Base-by-base conservation (phyloP, 1,140 invertebrate species). In the Physella acuta region DNA sequence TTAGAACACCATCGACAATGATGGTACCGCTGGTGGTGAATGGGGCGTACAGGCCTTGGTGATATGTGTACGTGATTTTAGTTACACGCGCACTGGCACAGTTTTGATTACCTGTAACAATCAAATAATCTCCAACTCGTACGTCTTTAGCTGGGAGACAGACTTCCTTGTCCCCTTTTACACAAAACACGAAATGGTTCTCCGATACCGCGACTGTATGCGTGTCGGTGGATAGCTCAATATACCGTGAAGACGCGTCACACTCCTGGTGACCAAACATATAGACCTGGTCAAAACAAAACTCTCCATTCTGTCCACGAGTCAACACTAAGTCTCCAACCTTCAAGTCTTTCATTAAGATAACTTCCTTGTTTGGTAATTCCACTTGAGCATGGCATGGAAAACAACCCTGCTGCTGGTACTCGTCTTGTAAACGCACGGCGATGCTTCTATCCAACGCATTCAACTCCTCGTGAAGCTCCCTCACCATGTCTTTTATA, bases 181-280 rank as follows among this genome's bases (percentile, higher is more conserved):
- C 14, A 58, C 64, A 67, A 31, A 26, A 67, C 28, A 67, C 64
- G 30, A 26, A 56, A 31, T 67, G 64, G 24, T 34, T 36, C 34
- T n/a, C 53, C 2, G 51, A 36, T 11, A 67, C 64, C 55, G 11
- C 55, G 1, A 67, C 51, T 28, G 31, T 51, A 1, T 56, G n/a
- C 14, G 30, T 55, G 26, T 30, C 64, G 20, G 53, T 55, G 33
- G 8, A 26, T 36, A 67, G 28, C n/a, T 14, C 53, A 17, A 67
- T 33, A 67, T 36, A 67, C 5, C 39, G 30, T 16, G 2, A 28
- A n/a, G 3, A 17, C 8, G 33, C 28, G 0, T 58, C 53, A 34
- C 8, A 20, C 26, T 67, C 64, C 28, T 31, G 3, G 36, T 67
- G 64, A 16, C 64, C 64, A 67, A 67, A 67, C 64, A 67, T 67